Conservation (phyloP, 2,113 vertebrate species). For the Fukomys damarensis region DNA sequence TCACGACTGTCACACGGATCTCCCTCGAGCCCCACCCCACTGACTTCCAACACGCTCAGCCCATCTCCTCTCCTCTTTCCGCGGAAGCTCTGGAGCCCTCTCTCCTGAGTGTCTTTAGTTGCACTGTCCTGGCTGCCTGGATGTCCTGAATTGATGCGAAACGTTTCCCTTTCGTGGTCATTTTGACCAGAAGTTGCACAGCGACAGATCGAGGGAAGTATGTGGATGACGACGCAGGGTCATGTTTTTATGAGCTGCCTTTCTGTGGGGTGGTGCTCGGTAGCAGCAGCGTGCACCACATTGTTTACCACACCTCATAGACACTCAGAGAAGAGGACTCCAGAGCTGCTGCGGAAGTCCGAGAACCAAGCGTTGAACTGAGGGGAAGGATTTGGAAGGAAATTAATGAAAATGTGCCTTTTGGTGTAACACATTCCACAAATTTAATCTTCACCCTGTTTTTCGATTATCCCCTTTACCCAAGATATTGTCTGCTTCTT, state of each 20-base stretch:
- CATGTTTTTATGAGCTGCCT: not conserved
- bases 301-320: not conserved
- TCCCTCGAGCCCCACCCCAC: not conserved
- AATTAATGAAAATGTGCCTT: not conserved
- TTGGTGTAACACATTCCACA: not conserved
- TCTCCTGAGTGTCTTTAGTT: not conserved
- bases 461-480: not conserved
- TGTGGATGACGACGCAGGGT: not conserved
- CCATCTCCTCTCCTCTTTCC: not conserved
- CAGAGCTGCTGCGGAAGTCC: not conserved
- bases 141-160: not conserved
- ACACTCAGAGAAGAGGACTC: not conserved
- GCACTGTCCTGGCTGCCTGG: not conserved
- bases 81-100: not conserved
- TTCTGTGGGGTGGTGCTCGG: rapidly evolving
- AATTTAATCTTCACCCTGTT: too few relatives aligned
- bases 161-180: not conserved
- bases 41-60: not conserved
- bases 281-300: not conserved
- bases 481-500: conserved; percentile 36
- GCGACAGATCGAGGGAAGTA: not conserved
- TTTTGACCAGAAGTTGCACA: not conserved
- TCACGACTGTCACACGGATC: not conserved
- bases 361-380: not conserved
- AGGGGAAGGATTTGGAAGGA: not conserved